Evolutionary conservation across 2,113 vertebrate genomes (phyloP).

Genomic region (Apodemus sylvaticus): DNA sequence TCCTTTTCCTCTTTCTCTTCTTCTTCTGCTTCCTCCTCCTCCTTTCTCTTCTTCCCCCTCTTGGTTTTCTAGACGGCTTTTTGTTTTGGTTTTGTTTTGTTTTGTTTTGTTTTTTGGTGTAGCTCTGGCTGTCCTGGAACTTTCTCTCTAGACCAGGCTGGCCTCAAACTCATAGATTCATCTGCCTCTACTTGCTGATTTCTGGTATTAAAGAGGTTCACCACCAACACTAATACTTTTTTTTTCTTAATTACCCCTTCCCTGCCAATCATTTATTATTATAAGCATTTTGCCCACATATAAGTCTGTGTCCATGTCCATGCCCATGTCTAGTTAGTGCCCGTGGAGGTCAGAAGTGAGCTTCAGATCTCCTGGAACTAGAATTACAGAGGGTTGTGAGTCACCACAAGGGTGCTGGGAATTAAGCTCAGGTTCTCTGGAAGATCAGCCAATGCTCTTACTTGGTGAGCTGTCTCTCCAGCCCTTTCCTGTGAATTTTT

Average conservation of each 20-base stretch:
- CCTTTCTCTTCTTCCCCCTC: accelerated
- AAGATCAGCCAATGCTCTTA: neutral
- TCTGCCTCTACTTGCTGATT: neutral
- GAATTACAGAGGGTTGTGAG: neutral
- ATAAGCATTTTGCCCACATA: neutral
- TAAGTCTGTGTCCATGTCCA: neutral
- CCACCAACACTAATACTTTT: neutral
- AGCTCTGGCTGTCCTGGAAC: neutral
- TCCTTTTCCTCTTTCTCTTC: no score
- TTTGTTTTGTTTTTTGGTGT: neutral
- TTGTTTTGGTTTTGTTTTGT: neutral
- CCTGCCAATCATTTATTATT: neutral
- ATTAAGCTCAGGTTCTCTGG: neutral
- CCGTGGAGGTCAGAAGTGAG: neutral
- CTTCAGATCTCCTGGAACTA: neutral
- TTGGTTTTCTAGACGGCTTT: neutral
- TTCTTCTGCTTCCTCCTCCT: accelerated
- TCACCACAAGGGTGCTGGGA: neutral
- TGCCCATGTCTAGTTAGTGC: no score
- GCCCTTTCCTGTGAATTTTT: neutral
- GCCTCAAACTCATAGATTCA: neutral
- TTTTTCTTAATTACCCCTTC: neutral
- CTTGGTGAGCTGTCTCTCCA: neutral
- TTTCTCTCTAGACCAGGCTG: neutral
- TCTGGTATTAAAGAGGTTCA: neutral